These are phyloP conservation scores for Pogona vitticeps DNA, from an alignment of 2,113 vertebrate species.

Conservation along the genomic window DNA sequence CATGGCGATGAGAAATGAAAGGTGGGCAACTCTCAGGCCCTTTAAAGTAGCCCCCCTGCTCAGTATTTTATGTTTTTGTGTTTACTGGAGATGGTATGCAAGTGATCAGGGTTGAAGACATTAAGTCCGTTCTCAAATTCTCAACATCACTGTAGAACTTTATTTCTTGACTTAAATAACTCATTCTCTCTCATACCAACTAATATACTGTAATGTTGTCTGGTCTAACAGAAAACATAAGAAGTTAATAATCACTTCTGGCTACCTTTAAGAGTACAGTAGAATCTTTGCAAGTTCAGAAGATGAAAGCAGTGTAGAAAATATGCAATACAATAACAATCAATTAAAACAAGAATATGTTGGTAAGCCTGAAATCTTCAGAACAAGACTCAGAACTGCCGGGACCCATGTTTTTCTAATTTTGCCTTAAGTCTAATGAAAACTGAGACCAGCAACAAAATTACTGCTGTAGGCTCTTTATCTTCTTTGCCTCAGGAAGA, in stretches of 20 bases:
- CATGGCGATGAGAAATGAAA: too few relatives aligned
- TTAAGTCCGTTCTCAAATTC: too few relatives aligned
- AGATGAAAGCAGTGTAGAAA: not conserved
- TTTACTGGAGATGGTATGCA: too few relatives aligned
- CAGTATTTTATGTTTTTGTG: too few relatives aligned
- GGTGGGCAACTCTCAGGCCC: too few relatives aligned
- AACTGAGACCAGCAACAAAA: not conserved
- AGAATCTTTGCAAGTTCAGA: not conserved
- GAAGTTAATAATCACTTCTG: not conserved
- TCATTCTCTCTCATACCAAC: too few relatives aligned
- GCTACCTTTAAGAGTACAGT: not conserved
- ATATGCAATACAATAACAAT: not conserved
- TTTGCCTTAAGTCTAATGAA: not conserved
- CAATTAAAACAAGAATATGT: not conserved
- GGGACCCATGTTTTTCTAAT: not conserved
- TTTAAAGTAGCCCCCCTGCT: too few relatives aligned
- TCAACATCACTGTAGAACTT: too few relatives aligned
- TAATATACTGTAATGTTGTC: too few relatives aligned
- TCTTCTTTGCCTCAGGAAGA: not conserved
- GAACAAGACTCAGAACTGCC: not conserved
- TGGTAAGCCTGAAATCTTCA: not conserved
- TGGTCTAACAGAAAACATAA: not conserved
- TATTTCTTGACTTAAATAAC: too few relatives aligned
- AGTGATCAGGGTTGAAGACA: too few relatives aligned
- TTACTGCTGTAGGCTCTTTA: not conserved